These are phyloP conservation scores for Leucophenga maculata DNA, from an alignment of 2,888 invertebrate genomes.

Conservation along the genomic window DNA sequence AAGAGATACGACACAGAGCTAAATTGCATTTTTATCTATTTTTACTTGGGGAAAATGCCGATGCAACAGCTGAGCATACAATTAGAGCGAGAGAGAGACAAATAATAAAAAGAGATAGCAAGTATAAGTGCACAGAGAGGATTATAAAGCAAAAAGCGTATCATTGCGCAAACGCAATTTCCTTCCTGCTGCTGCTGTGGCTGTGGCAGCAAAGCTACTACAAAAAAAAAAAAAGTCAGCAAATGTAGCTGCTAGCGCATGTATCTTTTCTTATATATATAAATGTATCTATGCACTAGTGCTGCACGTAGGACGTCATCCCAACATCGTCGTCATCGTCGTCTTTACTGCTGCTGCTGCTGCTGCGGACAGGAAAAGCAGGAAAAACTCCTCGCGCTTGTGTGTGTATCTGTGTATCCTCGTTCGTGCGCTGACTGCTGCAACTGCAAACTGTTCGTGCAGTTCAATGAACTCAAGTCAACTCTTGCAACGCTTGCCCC, in stretches of 20 bases:
- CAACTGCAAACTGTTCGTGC: background rate
- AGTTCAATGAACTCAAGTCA: slow-evolving; percentile 63
- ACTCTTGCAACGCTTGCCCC: slow-evolving; percentile 55
- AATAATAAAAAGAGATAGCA: background rate
- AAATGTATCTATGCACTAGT: slow-evolving; percentile 35
- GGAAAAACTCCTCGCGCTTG: slow-evolving; percentile 58
- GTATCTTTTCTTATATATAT: slow-evolving; percentile 25
- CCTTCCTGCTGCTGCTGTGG: slow-evolving; percentile 52
- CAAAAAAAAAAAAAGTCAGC: slow-evolving; percentile 32
- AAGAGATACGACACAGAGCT: slow-evolving; percentile 43
- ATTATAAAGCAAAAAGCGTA: slow-evolving; percentile 50
- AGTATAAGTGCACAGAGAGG: slow-evolving; percentile 50
- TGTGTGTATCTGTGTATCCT: slow-evolving; percentile 1
- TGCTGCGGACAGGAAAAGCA: slow-evolving; percentile 57
- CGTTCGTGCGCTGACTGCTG: background rate
- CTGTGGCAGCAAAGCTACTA: slow-evolving; percentile 30
- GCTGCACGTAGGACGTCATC: slow-evolving; percentile 48
- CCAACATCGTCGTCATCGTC: background rate
- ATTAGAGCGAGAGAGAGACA: background rate
- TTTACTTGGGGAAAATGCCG: slow-evolving; percentile 59
- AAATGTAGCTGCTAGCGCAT: background rate
- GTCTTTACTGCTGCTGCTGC: background rate
- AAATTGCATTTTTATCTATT: slow-evolving; percentile 65
- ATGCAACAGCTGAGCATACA: slow-evolving; percentile 30
- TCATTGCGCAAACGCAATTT: slow-evolving; percentile 46